These are phyloP conservation scores for Lordiphosa andalusiaca DNA, from an alignment of 2,888 invertebrate species.

Conservation along the genomic window DNA sequence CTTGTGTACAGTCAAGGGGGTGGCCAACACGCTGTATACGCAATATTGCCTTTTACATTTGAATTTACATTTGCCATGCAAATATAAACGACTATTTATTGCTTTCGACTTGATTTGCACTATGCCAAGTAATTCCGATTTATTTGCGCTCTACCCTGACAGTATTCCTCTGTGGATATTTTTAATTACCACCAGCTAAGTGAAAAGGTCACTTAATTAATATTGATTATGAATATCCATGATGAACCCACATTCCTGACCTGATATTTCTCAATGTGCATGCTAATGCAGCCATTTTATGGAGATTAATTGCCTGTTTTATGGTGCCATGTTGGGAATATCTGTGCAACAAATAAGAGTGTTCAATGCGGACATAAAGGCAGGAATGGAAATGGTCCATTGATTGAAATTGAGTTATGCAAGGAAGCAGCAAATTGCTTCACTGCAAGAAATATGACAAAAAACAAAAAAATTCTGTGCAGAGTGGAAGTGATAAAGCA, in stretches of 20 bases:
- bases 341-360: background rate
- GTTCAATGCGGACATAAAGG: background rate
- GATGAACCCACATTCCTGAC: conserved; percentile 20
- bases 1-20: conserved; percentile 20
- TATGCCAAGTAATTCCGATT: conserved; percentile 34
- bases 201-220: conserved; percentile 45
- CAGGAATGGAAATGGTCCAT: background rate
- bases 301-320: conserved; percentile 48
- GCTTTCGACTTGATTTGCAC: conserved; percentile 30
- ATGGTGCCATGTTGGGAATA: background rate
- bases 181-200: conserved; percentile 46
- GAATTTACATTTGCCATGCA: conserved; percentile 49
- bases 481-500: no score
- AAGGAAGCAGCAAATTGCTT: no score
- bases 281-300: conserved; percentile 57
- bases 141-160: conserved; percentile 22
- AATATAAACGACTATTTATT: conserved; percentile 56
- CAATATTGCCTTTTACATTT: conserved; percentile 38
- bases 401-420: no score
- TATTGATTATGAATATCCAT: conserved; percentile 53
- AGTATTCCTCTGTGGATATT: conserved; percentile 23
- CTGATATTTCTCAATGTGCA: conserved; percentile 17
- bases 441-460: no score
- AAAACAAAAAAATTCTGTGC: no score
- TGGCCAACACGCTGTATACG: conserved; percentile 17